Conservation (phyloP, 2,797 vertebrate genomes). For the Caiman crocodilus region DNA sequence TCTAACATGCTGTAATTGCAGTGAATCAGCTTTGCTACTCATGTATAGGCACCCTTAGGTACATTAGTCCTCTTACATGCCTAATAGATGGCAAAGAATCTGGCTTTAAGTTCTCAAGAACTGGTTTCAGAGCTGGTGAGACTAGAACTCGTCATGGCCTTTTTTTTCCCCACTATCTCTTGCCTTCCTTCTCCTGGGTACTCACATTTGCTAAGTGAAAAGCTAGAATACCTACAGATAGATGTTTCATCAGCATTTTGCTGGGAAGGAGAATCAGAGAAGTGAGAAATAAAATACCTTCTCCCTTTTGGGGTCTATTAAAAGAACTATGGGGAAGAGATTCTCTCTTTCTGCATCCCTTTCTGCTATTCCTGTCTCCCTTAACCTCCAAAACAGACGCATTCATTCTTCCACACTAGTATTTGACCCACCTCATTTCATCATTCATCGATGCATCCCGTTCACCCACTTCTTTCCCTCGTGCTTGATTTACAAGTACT, state of each 20-base stretch:
- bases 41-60: too few relatives aligned
- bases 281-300: neutral
- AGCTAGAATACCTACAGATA: neutral
- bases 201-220: neutral
- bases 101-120: too few relatives aligned
- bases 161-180: neutral
- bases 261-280: neutral
- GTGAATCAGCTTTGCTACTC: too few relatives aligned
- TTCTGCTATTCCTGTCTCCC: neutral
- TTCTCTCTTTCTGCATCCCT: neutral
- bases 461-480: neutral
- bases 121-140: neutral
- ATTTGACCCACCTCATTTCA: neutral
- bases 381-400: neutral
- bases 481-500: neutral
- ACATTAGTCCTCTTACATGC: too few relatives aligned
- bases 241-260: neutral
- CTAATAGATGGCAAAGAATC: too few relatives aligned
- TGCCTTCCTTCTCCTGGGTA: neutral
- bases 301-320: neutral
- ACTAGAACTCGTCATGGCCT: neutral
- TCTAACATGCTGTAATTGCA: too few relatives aligned
- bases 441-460: conserved; percentile 25
- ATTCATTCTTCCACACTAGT: neutral
- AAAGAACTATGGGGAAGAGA: neutral